Evolutionary conservation across 2,888 invertebrate genomes (phyloP), one percentile per base, ranked within the genome.

Genomic region (Dolomedes plantarius): DNA sequence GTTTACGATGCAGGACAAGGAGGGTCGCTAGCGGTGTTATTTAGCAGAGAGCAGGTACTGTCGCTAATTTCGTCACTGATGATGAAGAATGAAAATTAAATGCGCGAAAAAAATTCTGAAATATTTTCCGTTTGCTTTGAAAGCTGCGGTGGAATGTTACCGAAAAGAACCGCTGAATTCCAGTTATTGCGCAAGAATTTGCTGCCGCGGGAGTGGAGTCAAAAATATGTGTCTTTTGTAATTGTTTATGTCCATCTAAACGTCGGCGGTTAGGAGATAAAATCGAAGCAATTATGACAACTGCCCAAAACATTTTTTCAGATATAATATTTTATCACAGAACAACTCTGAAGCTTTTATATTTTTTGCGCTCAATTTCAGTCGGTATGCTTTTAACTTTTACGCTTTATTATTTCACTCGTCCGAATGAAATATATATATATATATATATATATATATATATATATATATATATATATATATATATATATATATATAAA

Each of bases 51-150:
- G 81, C 69, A 82, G 75, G 75, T 82, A 75, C 46, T 75, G 75
- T 71, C 69, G 74, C 82, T 82, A 82, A 82, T 82, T 82, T 62
- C 62, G 62, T 68, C n/a, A 13, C 39, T 75, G 82, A 75, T 71
- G 82, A 75, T 82, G 75, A 82, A 82, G 82, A 82, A 82, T 82
- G 82, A 82, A 82, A 82, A 82, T 82, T 82, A 82, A 82, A 82
- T 68, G 72, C 62, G 62, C 19, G 3, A 67, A 76, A 67, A 81
- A 80, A 82, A 76, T 65, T 56, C 31, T 39, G 29, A 75, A 75
- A 75, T 82, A 82, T 82, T 82, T 82, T 71, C 81, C 69, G 71
- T 82, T 82, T 75, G 69, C 81, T 81, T 74, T 74, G 65, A 73
- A 28, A n/a, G 72, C 50, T 32, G n/a, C 67, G 13, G n/a, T 27